Percentiles rank a stretch among this genome's conserved stretches.
Evolutionary conservation across 2,113 vertebrate genomes (phyloP).

Genomic region (sheep (Ovis aries)): DNA sequence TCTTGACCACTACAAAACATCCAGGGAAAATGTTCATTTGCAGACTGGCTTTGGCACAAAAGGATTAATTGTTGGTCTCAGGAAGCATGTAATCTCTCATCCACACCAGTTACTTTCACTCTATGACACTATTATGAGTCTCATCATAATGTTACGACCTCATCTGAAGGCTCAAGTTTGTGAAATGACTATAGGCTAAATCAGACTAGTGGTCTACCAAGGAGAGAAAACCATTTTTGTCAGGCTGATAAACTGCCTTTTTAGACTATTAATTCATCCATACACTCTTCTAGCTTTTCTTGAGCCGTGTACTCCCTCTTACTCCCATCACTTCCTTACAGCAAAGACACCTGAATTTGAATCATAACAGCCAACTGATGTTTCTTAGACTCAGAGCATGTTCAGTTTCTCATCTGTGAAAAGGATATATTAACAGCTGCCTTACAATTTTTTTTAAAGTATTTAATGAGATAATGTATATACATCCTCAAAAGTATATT

Average conservation of each 20-base stretch:
- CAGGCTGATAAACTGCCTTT: background rate
- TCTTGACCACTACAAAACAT: background rate
- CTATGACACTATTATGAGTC: background rate
- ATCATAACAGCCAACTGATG: background rate
- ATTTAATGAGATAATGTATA: background rate
- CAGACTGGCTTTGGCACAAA: background rate
- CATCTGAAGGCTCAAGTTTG: background rate
- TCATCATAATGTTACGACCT: background rate
- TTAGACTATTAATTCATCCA: background rate
- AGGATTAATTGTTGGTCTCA: background rate
- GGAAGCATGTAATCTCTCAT: background rate
- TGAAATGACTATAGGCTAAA: background rate
- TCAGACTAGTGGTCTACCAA: background rate
- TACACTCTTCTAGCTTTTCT: background rate
- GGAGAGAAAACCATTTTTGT: background rate
- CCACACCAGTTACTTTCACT: background rate
- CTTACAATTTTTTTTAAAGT: background rate
- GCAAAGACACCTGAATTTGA: background rate
- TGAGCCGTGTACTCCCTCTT: background rate
- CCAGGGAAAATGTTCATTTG: background rate
- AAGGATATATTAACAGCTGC: background rate
- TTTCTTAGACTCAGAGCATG: background rate
- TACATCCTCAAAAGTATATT: background rate
- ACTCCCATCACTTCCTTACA: background rate
- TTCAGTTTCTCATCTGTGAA: background rate